Conservation (phyloP, 2,113 vertebrate genomes). For the Rhadina sibilatrix region DNA sequence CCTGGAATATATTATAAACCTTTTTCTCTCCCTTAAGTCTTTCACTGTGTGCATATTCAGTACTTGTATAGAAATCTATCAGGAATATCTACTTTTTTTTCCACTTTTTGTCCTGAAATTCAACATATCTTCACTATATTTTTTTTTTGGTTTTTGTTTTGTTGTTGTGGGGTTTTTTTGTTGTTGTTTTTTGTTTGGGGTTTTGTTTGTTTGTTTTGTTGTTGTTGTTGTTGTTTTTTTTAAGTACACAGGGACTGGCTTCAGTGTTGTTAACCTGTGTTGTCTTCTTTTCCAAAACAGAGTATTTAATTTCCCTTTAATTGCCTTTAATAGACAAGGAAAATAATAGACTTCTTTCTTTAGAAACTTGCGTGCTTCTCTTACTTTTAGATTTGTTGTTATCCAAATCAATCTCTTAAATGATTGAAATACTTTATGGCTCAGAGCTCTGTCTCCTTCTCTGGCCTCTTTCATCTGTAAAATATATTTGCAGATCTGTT, state of each 20-base stretch:
- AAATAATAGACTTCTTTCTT: not conserved
- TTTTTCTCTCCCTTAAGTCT: not conserved
- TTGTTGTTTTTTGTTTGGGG: too few relatives aligned
- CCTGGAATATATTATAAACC: not conserved
- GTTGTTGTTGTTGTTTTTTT: too few relatives aligned
- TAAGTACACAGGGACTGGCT: too few relatives aligned
- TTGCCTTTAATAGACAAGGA: not conserved
- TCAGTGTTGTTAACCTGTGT: not conserved
- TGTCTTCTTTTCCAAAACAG: not conserved
- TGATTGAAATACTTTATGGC: not conserved
- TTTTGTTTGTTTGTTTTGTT: too few relatives aligned
- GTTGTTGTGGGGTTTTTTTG: not conserved
- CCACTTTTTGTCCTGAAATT: not conserved
- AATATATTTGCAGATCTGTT: not conserved
- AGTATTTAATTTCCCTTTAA: not conserved
- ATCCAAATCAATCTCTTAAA: not conserved
- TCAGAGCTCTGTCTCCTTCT: not conserved
- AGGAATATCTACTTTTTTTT: not conserved
- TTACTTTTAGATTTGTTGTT: not conserved
- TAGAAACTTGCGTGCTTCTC: accelerated
- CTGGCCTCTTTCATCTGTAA: not conserved
- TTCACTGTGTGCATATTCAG: not conserved
- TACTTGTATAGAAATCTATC: not conserved
- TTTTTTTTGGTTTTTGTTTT: too few relatives aligned
- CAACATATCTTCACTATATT: not conserved